Evolutionary conservation across 2,113 vertebrate genomes (phyloP), one percentile per base, ranked within the genome.

Genomic region (Danio rerio): DNA sequence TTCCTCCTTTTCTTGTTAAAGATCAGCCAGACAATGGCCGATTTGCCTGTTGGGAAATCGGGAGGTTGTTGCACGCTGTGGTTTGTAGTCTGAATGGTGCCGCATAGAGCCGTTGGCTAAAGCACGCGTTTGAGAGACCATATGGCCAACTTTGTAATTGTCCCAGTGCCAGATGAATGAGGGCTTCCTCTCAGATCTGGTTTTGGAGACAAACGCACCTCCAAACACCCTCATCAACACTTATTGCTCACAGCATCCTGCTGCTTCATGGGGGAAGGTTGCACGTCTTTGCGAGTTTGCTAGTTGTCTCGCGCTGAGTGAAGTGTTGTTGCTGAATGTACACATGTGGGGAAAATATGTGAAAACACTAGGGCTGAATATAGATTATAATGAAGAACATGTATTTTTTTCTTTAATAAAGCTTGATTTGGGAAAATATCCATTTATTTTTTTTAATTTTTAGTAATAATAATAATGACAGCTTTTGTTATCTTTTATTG

Each of bases 91-190:
- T 73, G 50, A 74, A 58, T 49, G 61, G 40, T 75, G 71, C 52
- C 40, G 40, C 11, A 53, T 47, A 56, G 53, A 74, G 56, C 11
- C 66, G 81, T 81, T 52, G 61, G 79, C 20, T 58, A 45, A 50
- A 75, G 56, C 53, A 11, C 12, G 62, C 69, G 59, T 81, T 49
- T 61, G 74, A 52, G 70, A 43, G 76, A 86, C 90, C 92, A 92
- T 93, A 92, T 94, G 90, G 89, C 85, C 83, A 73, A 69, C 85
- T 86, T 72, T 88, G 88, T 89, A 56, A 74, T 83, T 91, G 90
- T 90, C 88, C 62, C 18, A 11, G 50, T 84, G 90, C 90, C 90
- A 92, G 84, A 10, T 81, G 86, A 90, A 86, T 70, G 84, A 82
- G 81, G 89, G 86, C 81, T 82, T 31, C 84, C 88, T 84, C 86